Conservation (phyloP, 1,140 invertebrate genomes). For the Solenopsis fugax region DNA sequence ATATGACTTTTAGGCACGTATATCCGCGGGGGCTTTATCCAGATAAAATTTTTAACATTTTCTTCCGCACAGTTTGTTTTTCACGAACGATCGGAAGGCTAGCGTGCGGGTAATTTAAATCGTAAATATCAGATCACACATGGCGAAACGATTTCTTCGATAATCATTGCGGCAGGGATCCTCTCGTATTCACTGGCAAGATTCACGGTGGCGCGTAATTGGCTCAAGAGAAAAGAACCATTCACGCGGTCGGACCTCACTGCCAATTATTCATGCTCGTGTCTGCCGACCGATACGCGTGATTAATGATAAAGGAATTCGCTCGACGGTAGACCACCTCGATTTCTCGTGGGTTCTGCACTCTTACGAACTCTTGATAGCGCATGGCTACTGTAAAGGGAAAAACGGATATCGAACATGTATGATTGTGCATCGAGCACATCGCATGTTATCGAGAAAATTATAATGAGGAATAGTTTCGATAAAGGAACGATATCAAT, state of each 20-base stretch:
- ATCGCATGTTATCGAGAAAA: slow-evolving; percentile 46
- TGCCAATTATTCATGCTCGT: slow-evolving; percentile 74
- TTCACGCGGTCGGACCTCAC: slow-evolving; percentile 53
- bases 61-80: neutral
- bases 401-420: neutral
- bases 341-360: slow-evolving; percentile 55
- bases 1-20: slow-evolving; percentile 15
- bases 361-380: slow-evolving; percentile 40
- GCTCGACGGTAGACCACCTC: slow-evolving; percentile 39
- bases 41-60: slow-evolving; percentile 36
- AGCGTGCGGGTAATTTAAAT: slow-evolving; percentile 26
- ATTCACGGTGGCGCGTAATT: slow-evolving; percentile 61
- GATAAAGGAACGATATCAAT: slow-evolving; percentile 1
- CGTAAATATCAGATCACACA: neutral
- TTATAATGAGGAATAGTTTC: slow-evolving; percentile 33
- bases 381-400: slow-evolving; percentile 9
- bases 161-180: slow-evolving; percentile 68
- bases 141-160: slow-evolving; percentile 71
- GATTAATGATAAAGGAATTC: slow-evolving; percentile 68
- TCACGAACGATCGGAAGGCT: neutral
- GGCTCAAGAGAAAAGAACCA: slow-evolving; percentile 70
- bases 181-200: slow-evolving; percentile 34
- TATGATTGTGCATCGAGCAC: neutral
- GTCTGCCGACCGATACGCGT: slow-evolving; percentile 60
- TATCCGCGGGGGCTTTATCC: neutral